These are phyloP conservation scores for Chloroceryle aenea DNA, from an alignment of 2,113 vertebrate genomes.

Conservation along the genomic window DNA sequence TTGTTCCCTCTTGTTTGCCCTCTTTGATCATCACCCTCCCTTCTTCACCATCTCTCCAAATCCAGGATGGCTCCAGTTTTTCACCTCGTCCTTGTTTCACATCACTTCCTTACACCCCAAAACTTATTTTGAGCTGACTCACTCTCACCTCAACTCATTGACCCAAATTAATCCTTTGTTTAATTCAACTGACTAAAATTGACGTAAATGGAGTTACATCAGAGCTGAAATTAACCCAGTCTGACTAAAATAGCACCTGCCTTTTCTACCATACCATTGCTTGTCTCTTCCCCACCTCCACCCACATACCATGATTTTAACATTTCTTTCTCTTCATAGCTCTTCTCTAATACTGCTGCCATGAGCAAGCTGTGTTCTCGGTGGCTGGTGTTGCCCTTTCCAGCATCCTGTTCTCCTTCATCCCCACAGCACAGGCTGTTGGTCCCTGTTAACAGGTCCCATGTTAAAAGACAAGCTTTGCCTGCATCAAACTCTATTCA, in stretches of 20 bases:
- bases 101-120: conserved; percentile 2
- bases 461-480: accelerated
- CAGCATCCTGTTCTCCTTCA: not conserved
- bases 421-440: not conserved
- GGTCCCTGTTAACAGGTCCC: not conserved
- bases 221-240: conserved; percentile 61
- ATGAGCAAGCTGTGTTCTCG: not conserved
- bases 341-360: not conserved
- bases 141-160: conserved; percentile 13
- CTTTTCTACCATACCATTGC: not conserved
- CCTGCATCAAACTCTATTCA: not conserved
- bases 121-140: conserved; percentile 39
- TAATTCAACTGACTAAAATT: conserved; percentile 54
- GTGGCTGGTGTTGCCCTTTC: not conserved
- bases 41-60: not conserved
- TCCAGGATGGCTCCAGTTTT: not conserved
- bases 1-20: not conserved
- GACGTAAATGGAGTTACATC: conserved; percentile 57
- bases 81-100: not conserved
- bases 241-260: conserved; percentile 64
- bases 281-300: conserved; percentile 18
- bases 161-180: conserved; percentile 56
- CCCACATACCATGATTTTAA: conserved; percentile 15
- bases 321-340: not conserved
- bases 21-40: not conserved